phyloP scores from a whole-genome alignment of 2,113 vertebrate genomes.

The Addax nasomaculatus region DNA sequence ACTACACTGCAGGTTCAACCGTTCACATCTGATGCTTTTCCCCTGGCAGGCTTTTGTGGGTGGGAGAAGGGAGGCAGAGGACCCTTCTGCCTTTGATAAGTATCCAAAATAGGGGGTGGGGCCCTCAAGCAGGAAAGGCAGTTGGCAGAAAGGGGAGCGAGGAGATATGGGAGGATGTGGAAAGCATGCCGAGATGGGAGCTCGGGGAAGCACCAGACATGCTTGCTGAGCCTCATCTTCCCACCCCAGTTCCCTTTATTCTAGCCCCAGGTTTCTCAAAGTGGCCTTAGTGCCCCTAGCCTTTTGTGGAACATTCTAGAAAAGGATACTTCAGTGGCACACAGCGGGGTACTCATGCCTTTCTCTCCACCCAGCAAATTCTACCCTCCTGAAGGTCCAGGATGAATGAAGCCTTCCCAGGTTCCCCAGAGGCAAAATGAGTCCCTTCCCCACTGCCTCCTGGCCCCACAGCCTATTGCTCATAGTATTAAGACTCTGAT shows the following conservation, averaged over 20 bases:
- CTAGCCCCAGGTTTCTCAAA: background rate
- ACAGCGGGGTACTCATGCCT: background rate
- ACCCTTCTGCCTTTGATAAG: background rate
- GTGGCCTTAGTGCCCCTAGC: background rate
- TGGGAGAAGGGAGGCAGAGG: background rate
- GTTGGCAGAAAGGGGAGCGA: background rate
- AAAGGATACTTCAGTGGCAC: background rate
- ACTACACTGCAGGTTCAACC: background rate
- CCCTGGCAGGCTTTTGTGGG: background rate
- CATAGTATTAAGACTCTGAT: background rate
- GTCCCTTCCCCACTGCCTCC: background rate
- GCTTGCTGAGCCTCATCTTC: background rate
- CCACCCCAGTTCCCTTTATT: background rate
- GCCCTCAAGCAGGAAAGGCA: background rate
- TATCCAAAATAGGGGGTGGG: background rate
- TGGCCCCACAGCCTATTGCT: background rate
- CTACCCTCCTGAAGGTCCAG: background rate
- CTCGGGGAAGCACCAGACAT: background rate
- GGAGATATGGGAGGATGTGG: background rate
- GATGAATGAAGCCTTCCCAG: background rate
- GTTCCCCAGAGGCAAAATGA: background rate
- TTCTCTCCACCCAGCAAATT: background rate
- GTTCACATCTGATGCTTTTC: background rate
- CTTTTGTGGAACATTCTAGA: background rate
- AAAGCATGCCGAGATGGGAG: background rate